Evolutionary conservation across 2,113 vertebrate species (phyloP).

Genomic region (Tichodroma muraria): DNA sequence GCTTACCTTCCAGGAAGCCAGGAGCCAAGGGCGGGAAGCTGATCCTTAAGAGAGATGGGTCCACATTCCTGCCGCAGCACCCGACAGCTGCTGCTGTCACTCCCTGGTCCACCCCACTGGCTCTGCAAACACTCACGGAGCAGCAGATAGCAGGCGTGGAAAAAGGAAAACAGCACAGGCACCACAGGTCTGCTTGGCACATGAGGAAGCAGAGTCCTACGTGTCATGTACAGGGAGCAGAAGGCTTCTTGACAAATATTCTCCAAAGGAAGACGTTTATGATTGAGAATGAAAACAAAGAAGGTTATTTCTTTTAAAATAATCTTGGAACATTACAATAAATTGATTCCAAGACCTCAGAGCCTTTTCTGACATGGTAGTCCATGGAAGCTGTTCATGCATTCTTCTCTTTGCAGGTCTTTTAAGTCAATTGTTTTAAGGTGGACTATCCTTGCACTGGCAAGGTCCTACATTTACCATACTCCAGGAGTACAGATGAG

Average conservation of each 20-base stretch:
- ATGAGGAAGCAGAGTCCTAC: not conserved
- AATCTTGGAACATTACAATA: not conserved
- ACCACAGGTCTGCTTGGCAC: not conserved
- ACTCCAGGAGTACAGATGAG: not conserved
- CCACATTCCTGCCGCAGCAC: conserved; percentile 64
- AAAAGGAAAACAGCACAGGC: not conserved
- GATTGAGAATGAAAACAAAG: not conserved
- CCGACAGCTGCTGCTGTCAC: conserved; percentile 76
- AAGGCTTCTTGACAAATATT: not conserved
- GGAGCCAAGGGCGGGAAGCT: conserved; percentile 59
- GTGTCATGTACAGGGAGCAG: accelerated
- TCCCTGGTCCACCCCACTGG: conserved; percentile 53
- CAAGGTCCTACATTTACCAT: not conserved
- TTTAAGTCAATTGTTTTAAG: not conserved
- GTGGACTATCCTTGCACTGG: not conserved
- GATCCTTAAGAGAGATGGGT: conserved; percentile 48
- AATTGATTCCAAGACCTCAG: not conserved
- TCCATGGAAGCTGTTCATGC: not conserved
- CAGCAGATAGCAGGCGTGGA: not conserved
- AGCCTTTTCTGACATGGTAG: not conserved
- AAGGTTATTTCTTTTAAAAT: not conserved
- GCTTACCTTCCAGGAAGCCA: conserved; percentile 71
- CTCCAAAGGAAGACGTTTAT: not conserved
- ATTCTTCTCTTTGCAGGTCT: not conserved
- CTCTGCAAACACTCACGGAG: conserved; percentile 23